Conservation (phyloP, 2,113 vertebrate genomes). For the Myrmecophaga tridactyla region DNA sequence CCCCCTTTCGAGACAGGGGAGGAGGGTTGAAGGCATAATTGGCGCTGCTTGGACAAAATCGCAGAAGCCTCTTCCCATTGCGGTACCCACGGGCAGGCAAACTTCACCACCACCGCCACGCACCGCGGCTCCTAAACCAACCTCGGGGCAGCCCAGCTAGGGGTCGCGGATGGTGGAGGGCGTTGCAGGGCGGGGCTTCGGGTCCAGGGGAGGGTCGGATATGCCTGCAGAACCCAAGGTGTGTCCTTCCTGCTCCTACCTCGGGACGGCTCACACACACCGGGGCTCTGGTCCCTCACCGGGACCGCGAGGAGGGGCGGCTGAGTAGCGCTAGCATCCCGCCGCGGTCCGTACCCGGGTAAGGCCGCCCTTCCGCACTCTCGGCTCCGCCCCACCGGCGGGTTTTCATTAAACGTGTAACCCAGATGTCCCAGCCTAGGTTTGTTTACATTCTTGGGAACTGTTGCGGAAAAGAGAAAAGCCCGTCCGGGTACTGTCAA, state of each 20-base stretch:
- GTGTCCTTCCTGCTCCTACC: background rate
- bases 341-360: background rate
- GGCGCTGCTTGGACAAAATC: background rate
- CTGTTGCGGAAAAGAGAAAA: conserved; percentile 74
- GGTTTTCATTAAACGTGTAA: conserved; percentile 87
- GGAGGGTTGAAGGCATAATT: background rate
- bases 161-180: accelerated
- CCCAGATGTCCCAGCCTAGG: conserved; percentile 90
- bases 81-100: too few species aligned
- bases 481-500: conserved; percentile 79
- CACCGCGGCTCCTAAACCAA: background rate
- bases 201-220: accelerated
- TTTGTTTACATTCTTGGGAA: conserved; percentile 93
- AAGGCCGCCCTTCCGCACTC: background rate
- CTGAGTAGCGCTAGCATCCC: accelerated
- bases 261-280: background rate
- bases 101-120: too few species aligned
- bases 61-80: accelerated
- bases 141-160: accelerated
- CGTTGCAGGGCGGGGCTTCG: background rate
- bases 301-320: background rate
- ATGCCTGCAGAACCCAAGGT: accelerated
- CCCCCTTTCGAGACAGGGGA: background rate
- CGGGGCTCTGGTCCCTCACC: accelerated
- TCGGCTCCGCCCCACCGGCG: background rate